Evolutionary conservation across 2,888 invertebrate species (phyloP).

Genomic region (Sphaerophoria taeniata): DNA sequence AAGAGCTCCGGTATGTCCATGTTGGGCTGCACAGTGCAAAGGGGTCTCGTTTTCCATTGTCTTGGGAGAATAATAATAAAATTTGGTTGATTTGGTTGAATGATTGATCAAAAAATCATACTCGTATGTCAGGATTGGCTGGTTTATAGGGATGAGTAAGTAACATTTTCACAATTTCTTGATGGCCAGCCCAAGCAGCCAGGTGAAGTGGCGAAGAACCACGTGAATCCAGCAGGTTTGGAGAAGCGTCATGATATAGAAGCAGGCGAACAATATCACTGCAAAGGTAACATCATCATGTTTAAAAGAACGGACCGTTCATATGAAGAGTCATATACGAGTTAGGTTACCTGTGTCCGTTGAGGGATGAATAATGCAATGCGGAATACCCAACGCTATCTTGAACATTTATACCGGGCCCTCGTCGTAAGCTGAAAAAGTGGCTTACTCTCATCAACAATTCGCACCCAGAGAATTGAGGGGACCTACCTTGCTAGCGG

Average conservation of each 20-base stretch:
- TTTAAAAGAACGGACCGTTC: not conserved
- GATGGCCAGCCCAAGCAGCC: conserved; percentile 97
- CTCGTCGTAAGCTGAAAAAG: conserved; percentile 91
- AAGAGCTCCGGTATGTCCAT: conserved; percentile 94
- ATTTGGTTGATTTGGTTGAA: no score
- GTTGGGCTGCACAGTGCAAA: conserved; percentile 95
- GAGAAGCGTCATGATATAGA: conserved; percentile 91
- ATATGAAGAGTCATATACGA: not conserved
- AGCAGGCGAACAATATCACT: conserved; percentile 93
- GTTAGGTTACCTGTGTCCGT: conserved; percentile 91
- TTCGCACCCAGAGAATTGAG: no score
- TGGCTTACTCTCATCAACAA: no score
- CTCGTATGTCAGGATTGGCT: conserved; percentile 93
- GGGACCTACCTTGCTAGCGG: conserved; percentile 92
- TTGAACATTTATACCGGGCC: conserved; percentile 96
- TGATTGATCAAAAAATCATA: no score
- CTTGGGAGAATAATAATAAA: conserved; percentile 81
- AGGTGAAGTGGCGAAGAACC: conserved; percentile 96
- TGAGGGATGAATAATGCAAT: conserved; percentile 96
- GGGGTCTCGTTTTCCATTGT: conserved; percentile 96
- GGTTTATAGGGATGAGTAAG: conserved; percentile 91
- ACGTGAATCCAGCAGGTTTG: conserved; percentile 93
- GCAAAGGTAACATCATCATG: not conserved
- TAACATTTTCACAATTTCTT: conserved; percentile 93
- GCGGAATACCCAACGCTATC: conserved; percentile 97